Evolutionary conservation across 2,797 vertebrate genomes (phyloP).

Genomic region (Periophthalmus magnuspinnatus): DNA sequence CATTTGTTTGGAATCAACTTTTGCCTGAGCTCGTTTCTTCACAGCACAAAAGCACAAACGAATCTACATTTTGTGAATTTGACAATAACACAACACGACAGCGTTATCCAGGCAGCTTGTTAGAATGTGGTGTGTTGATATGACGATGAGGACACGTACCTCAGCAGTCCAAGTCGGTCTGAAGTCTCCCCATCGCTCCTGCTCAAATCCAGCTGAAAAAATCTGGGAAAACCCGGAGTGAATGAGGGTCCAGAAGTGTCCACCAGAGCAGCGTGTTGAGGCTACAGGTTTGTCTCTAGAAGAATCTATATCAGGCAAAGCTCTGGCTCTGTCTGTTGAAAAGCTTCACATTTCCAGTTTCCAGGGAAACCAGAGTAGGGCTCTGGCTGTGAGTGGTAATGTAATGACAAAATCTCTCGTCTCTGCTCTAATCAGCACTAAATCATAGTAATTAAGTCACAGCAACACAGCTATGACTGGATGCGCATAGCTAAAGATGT

Average conservation of each 20-base stretch:
- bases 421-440: slow-evolving; percentile 71
- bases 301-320: slow-evolving; percentile 79
- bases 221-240: slow-evolving; percentile 33
- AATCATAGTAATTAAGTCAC: slow-evolving; percentile 75
- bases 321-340: slow-evolving; percentile 76
- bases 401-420: slow-evolving; percentile 73
- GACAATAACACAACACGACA: slow-evolving; percentile 15
- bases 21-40: slow-evolving; percentile 14
- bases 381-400: slow-evolving; percentile 78
- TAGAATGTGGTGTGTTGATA: slow-evolving; percentile 10
- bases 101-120: slow-evolving; percentile 15
- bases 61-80: slow-evolving; percentile 6
- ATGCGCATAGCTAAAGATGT: slow-evolving; percentile 33
- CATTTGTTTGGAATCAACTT: slow-evolving; percentile 1
- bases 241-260: slow-evolving; percentile 45
- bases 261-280: slow-evolving; percentile 42
- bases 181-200: slow-evolving; percentile 51
- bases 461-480: slow-evolving; percentile 41
- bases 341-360: slow-evolving; percentile 84
- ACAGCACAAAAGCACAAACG: slow-evolving; percentile 22
- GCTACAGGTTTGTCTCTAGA: slow-evolving; percentile 78
- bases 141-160: slow-evolving; percentile 63
- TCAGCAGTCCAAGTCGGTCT: slow-evolving; percentile 60
- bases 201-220: slow-evolving; percentile 55
- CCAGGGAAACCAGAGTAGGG: slow-evolving; percentile 82